Percentiles rank a stretch among this genome's conserved stretches.
phyloP scores from a whole-genome alignment of 2,113 vertebrate genomes.

The Microcebus griseorufus region DNA sequence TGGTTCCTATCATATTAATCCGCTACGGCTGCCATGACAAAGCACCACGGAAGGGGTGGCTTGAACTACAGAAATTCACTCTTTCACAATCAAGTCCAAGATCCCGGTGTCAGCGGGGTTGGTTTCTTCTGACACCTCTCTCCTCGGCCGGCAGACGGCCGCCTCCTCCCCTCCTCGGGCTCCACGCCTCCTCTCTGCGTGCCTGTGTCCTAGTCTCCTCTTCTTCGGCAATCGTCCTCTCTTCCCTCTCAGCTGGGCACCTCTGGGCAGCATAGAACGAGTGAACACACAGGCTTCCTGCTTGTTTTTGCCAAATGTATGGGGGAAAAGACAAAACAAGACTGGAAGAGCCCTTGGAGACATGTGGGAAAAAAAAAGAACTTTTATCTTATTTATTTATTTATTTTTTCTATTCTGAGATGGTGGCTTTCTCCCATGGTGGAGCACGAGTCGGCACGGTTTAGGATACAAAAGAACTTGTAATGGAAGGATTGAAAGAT shows the following conservation, averaged over 20 bases:
- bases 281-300: background rate
- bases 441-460: background rate
- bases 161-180: background rate
- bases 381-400: background rate
- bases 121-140: background rate
- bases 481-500: background rate
- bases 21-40: background rate
- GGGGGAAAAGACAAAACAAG: background rate
- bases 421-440: background rate
- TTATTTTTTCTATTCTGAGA: too few species aligned
- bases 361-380: background rate
- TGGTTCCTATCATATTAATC: background rate
- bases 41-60: background rate
- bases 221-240: background rate
- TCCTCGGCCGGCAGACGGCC: background rate
- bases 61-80: background rate
- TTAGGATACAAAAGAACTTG: background rate
- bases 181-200: background rate
- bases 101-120: fast-evolving
- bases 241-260: too few species aligned
- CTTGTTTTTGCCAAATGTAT: background rate
- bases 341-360: too few species aligned
- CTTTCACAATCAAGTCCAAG: background rate
- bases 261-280: background rate
- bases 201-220: background rate